Evolutionary conservation across 1,140 invertebrate species (phyloP), one percentile per base, ranked within the genome.

Genomic region (Gonioctena quinquepunctata): DNA sequence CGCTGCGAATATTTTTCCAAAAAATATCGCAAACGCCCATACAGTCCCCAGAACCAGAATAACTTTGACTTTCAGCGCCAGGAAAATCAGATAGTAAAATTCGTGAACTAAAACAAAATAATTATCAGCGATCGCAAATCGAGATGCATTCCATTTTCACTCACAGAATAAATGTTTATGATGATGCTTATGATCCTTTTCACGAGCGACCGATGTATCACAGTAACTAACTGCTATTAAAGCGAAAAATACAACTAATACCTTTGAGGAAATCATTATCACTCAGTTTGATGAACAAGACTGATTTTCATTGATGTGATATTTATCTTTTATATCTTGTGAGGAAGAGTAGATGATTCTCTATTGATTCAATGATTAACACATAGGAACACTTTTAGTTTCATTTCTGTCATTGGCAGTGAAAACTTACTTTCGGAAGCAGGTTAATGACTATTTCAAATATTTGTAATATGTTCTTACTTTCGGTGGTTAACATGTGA

Each of bases 1-100:
- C 2, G 80, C 60, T 6, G 75, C 79, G 25, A 78, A 80, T 2
- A 78, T 54, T 77, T 81, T 82, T 62, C 72, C 79, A n/a, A 75
- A 76, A 48, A 81, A 71, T n/a, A 80, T 27, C 8, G 73, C 68
- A 11, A 80, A 63, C 3, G 75, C 73, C 23, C 81, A 75, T 23
- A 81, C 74, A 1, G 76, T 76, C 26, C 81, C 81, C 52, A 82
- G 33, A 23, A 80, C 75, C 52, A 80, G 71, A 7, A 79, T 67
- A 16, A 80, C 68, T 68, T 82, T 82, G 3, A 79, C 25, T 74
- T 82, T 82, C 7, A 82, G 74, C n/a, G 76, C 76, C 21, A 81
- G 57, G 61, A 82, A 82, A 7, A 72, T 69, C 25, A 79, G 62
- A 56, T 78, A 77, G 19, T 73, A 71, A 7, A 79, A 50, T 18